Conservation (phyloP, 2,888 invertebrate species). For the Leistus spinibarbis region DNA sequence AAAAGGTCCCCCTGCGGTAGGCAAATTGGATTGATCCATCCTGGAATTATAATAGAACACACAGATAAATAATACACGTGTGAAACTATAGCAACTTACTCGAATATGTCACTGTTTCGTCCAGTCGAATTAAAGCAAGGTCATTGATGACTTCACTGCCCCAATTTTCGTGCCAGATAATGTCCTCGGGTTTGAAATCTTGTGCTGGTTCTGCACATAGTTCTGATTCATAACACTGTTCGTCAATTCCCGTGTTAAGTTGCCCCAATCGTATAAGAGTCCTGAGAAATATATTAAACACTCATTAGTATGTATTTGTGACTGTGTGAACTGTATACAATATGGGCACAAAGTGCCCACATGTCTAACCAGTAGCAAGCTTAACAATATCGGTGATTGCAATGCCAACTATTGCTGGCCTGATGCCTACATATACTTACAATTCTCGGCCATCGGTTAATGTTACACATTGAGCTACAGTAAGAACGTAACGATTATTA, state of each 20-base stretch:
- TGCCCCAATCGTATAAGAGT: conserved; percentile 47
- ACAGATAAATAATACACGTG: too few species aligned
- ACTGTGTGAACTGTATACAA: too few species aligned
- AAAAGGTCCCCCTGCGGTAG: conserved; percentile 58
- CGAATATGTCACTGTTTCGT: not conserved
- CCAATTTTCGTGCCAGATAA: conserved; percentile 49
- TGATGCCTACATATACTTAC: too few species aligned
- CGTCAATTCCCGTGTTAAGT: conserved; percentile 43
- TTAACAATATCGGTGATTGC: too few species aligned
- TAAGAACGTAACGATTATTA: conserved; percentile 54
- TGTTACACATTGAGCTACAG: conserved; percentile 57
- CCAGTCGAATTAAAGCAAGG: not conserved
- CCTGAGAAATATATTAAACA: too few species aligned
- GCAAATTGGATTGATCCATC: conserved; percentile 58
- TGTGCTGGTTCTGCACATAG: conserved; percentile 55
- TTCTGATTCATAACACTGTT: conserved; percentile 47
- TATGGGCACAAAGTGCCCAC: too few species aligned
- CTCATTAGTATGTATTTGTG: too few species aligned
- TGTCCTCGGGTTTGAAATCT: conserved; percentile 50
- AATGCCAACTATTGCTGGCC: too few species aligned
- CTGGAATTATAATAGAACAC: not conserved
- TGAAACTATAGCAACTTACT: not conserved
- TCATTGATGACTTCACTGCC: not conserved
- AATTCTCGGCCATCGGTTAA: conserved; percentile 41
- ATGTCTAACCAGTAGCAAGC: too few species aligned